Conservation (phyloP, 30 jellyfish, hydroid and myxozoan genomes). For the Catostylus mosaicus region DNA sequence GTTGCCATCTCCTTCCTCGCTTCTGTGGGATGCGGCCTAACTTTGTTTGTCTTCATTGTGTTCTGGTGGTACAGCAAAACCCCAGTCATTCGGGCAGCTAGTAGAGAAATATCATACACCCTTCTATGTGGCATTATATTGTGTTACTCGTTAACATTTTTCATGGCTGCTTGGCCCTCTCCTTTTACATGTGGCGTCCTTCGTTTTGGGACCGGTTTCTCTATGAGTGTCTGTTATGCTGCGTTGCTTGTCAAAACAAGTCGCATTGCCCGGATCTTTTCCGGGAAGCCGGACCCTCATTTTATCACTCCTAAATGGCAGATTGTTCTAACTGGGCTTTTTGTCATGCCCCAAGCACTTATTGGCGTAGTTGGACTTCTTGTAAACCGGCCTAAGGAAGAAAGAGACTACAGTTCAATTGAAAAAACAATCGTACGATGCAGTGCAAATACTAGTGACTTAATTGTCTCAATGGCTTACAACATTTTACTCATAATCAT, state of each 20-base stretch:
- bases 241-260: conserved; percentile 86
- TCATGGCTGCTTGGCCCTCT: conserved; percentile 73
- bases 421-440: conserved; percentile 62
- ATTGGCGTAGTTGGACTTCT: conserved; percentile 77
- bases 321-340: conserved; percentile 66
- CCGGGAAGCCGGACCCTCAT: conserved; percentile 81
- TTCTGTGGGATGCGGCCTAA: conserved; percentile 74
- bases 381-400: conserved; percentile 47
- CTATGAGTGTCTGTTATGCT: conserved; percentile 72
- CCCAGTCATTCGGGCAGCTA: conserved; percentile 88
- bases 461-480: conserved; percentile 73
- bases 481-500: conserved; percentile 65
- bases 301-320: conserved; percentile 94
- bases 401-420: conserved; percentile 7
- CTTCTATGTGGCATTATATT: conserved; percentile 59
- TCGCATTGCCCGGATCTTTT: conserved; percentile 90
- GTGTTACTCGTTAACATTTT: conserved; percentile 69
- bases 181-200: conserved; percentile 67
- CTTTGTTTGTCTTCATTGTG: conserved; percentile 59
- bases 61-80: conserved; percentile 61
- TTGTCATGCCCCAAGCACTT: conserved; percentile 79
- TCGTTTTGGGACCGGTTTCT: conserved; percentile 87
- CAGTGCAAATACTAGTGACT: conserved; percentile 69
- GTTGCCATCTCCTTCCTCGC: conserved; percentile 69
- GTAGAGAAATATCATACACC: conserved; percentile 80